A percentile compares a stretch with the other conserved stretches of the same genome.
Evolutionary conservation across 2,113 vertebrate species (phyloP).

Genomic region (Galeopterus variegatus): DNA sequence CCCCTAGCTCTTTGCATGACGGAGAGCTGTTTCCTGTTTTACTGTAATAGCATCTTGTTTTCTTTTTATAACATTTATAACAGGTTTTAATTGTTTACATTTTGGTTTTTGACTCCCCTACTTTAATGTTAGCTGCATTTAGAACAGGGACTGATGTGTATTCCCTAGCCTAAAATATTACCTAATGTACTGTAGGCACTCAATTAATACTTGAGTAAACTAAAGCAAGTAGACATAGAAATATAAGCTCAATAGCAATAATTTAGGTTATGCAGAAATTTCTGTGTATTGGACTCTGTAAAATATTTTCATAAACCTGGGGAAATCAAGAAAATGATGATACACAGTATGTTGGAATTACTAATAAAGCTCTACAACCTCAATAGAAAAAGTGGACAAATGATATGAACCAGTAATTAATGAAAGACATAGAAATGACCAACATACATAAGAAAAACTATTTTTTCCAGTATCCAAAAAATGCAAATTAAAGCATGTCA

Average conservation of each 20-base stretch:
- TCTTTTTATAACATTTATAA: neutral
- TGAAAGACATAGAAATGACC: conserved; percentile 40
- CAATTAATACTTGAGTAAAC: neutral
- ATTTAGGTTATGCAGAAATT: neutral
- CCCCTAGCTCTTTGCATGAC: neutral
- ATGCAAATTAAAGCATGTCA: neutral
- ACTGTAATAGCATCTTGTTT: neutral
- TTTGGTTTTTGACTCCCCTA: neutral
- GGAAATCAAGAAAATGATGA: neutral
- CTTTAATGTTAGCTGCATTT: neutral
- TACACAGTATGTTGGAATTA: neutral
- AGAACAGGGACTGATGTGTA: neutral
- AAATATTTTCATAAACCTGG: neutral
- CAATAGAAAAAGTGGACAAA: neutral
- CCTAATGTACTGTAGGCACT: neutral
- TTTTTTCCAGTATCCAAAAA: neutral
- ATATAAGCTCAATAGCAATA: neutral
- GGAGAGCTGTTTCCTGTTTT: neutral
- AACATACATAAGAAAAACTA: neutral
- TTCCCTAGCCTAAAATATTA: neutral
- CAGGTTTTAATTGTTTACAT: neutral
- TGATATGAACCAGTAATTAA: neutral
- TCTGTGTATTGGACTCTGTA: neutral
- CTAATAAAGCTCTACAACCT: neutral
- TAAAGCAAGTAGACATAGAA: neutral